phyloP scores from a whole-genome alignment of 2,797 vertebrate genomes.

The Siniperca scherzeri region DNA sequence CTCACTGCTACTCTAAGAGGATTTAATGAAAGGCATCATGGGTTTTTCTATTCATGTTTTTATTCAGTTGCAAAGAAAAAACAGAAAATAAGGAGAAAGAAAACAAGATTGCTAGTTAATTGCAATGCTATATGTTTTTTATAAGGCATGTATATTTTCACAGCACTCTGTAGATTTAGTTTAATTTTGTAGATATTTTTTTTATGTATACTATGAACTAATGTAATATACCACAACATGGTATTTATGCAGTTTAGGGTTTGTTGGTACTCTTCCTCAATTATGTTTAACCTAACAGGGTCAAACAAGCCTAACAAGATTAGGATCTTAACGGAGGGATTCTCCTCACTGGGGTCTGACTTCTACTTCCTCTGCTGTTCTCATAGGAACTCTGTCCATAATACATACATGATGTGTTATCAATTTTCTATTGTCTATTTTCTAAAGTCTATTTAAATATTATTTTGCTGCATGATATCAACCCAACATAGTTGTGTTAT shows the following conservation, averaged over 20 bases:
- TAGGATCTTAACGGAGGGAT: constrained; percentile 8
- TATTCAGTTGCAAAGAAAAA: not conserved
- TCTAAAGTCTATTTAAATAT: not conserved
- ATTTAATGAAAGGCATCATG: constrained; percentile 34
- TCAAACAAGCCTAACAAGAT: constrained; percentile 44
- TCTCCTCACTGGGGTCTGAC: constrained; percentile 6
- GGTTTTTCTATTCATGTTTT: constrained; percentile 3
- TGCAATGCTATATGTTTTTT: not conserved
- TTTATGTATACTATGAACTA: not conserved
- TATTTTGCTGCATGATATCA: not conserved
- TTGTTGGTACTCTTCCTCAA: constrained; percentile 8
- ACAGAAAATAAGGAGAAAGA: not conserved
- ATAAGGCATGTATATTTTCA: not conserved
- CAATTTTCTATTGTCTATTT: too few relatives aligned
- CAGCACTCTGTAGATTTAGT: not conserved
- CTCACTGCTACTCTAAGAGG: constrained; percentile 21
- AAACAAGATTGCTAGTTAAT: not conserved
- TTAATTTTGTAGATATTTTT: not conserved
- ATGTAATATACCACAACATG: not conserved
- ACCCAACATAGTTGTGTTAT: not conserved
- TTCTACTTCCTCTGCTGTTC: not conserved
- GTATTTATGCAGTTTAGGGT: not conserved
- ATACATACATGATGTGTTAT: not conserved
- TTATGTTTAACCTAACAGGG: constrained; percentile 17
- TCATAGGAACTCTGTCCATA: not conserved